Conservation (phyloP, 2,113 vertebrate genomes). For the Dromaius novaehollandiae region DNA sequence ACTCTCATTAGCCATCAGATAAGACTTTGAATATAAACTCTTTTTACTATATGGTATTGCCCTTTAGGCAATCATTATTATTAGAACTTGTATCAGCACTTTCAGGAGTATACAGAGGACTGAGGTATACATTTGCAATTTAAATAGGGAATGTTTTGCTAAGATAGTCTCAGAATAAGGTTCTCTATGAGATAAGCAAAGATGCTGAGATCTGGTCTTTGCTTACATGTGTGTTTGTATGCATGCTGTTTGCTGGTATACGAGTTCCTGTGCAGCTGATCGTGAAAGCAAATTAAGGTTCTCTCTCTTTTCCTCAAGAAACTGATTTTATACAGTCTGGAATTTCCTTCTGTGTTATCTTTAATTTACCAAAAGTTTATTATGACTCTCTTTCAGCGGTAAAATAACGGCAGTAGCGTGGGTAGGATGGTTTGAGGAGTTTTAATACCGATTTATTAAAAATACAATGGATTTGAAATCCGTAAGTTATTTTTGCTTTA, state of each 20-base stretch:
- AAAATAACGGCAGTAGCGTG: constrained; percentile 33
- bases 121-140: background rate
- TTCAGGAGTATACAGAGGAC: background rate
- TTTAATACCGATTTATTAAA: constrained; percentile 31
- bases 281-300: constrained; percentile 42
- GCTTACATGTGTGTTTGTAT: background rate
- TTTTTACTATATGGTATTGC: background rate
- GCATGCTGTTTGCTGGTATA: constrained; percentile 34
- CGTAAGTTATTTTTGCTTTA: constrained; percentile 37
- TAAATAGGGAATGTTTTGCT: background rate
- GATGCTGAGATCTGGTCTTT: background rate
- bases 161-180: background rate
- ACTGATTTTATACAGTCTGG: constrained; percentile 60
- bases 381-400: constrained; percentile 55
- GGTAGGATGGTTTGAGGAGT: constrained; percentile 8
- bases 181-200: background rate
- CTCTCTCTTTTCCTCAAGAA: constrained; percentile 37
- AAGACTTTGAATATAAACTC: background rate
- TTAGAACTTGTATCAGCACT: background rate
- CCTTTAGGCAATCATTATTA: background rate
- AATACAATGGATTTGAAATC: constrained; percentile 36
- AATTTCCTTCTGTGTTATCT: constrained; percentile 67
- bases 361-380: constrained; percentile 57
- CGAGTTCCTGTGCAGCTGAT: constrained; percentile 53
- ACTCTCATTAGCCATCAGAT: background rate